phyloP scores from a whole-genome alignment of 2,113 vertebrate species.

The Xiphorhynchus elegans region DNA sequence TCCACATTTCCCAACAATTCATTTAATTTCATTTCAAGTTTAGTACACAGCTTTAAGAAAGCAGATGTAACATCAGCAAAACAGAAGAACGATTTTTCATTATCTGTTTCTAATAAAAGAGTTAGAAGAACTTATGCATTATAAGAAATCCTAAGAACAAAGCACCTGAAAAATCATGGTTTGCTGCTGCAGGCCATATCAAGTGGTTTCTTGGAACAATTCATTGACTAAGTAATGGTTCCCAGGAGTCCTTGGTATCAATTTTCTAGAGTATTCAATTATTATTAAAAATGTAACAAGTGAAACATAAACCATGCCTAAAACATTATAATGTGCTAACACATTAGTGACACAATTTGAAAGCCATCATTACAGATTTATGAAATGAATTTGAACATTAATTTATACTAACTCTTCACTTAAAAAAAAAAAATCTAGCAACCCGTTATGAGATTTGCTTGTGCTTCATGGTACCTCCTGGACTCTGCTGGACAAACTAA shows the following conservation, averaged over 20 bases:
- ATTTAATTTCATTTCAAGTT: neutral
- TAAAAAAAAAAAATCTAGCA: neutral
- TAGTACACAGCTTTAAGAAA: neutral
- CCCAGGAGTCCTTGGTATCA: neutral
- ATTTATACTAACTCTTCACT: neutral
- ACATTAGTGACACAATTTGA: neutral
- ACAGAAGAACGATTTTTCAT: neutral
- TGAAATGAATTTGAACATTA: neutral
- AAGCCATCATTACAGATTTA: neutral
- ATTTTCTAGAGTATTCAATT: neutral
- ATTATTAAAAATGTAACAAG: neutral
- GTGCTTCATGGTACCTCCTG: neutral
- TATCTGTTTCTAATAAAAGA: neutral
- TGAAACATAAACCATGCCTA: neutral
- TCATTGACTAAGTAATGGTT: neutral
- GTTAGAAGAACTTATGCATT: neutral
- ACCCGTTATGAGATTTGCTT: neutral
- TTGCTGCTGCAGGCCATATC: neutral
- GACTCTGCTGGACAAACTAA: neutral
- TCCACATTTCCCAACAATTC: rapidly evolving
- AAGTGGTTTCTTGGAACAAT: neutral
- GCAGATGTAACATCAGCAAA: neutral
- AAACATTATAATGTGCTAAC: neutral
- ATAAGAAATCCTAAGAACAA: neutral
- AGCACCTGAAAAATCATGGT: neutral